These are phyloP conservation scores for Bugulina stolonifera DNA, from an alignment of 2,888 invertebrate genomes.

Conservation along the genomic window DNA sequence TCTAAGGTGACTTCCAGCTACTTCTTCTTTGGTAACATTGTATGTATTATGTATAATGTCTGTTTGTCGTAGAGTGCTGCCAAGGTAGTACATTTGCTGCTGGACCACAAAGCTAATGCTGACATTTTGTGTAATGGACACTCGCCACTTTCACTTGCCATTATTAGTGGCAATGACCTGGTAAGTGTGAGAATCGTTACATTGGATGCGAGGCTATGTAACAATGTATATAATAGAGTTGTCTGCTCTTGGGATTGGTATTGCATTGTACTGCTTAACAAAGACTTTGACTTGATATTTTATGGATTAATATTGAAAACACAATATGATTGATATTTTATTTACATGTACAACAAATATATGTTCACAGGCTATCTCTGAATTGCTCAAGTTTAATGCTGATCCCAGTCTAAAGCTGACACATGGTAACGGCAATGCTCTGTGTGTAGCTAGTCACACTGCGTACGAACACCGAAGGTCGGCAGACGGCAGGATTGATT, in stretches of 20 bases:
- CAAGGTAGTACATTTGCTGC: constrained; percentile 42
- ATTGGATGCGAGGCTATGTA: neutral
- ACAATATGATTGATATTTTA: neutral
- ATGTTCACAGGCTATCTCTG: constrained; percentile 45
- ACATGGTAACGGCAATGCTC: constrained; percentile 51
- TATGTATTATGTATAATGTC: no score
- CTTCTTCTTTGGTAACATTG: no score
- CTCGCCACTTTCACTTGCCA: constrained; percentile 49
- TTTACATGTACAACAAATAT: neutral
- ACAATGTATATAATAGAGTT: neutral
- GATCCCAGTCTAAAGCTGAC: constrained; percentile 47
- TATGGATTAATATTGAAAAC: neutral
- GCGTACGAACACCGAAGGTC: constrained; percentile 47
- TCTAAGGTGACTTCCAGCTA: no score
- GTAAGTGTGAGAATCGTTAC: constrained; percentile 33
- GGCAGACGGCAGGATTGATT: constrained; percentile 38
- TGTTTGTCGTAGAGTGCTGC: constrained; percentile 40
- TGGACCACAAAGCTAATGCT: constrained; percentile 48
- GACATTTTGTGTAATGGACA: constrained; percentile 51
- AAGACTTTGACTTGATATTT: neutral
- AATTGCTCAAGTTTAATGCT: constrained; percentile 42
- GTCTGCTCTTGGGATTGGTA: neutral
- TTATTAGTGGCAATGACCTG: constrained; percentile 50
- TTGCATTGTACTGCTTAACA: neutral
- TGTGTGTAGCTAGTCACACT: constrained; percentile 48